Evolutionary conservation across 2,113 vertebrate genomes (phyloP), one percentile per base, ranked within the genome.

Genomic region (Mustela nigripes): DNA sequence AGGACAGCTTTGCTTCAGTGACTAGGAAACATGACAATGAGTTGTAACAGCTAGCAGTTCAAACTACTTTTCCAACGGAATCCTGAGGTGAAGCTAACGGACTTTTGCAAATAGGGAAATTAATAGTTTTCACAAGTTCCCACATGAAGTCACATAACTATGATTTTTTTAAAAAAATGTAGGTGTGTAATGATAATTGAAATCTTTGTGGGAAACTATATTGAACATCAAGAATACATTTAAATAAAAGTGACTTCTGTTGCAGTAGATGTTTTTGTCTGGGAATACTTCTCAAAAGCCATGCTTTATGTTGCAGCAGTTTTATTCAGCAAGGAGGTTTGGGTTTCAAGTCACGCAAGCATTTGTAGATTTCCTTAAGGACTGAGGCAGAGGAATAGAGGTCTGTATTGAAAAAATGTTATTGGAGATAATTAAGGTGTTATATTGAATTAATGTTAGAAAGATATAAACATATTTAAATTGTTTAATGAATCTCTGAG

Each of bases 41-140:
- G 89, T 89, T 97, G 48, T 94, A 98, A 71, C 31, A 93, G 88
- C 86, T 16, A 97, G 48, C 45, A 86, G 26, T 81, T 97, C 76
- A 87, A 98, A 97, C 92, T 85, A 76, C 7, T 91, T 97, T 94
- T 11, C 87, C 84, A 92, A 33, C 19, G 65, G 36, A 79, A 10
- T 95, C 14, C 79, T 19, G 22, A 96, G 74, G 31, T 65, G 58
- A 97, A 94, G 86, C 50, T 96, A 97, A 91, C 39, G 91, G 24
- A 58, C 73, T 90, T 81, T 79, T 86, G 93, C 85, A 97, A 95
- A 97, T 81, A 91, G 28, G 80, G 45, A 96, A 98, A 96, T 97
- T 71, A 84, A 48, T 73, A 21, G 0, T 92, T 92, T 95, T 92
- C 16, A 48, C 26, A 89, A 90, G 31, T 42, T 94, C 8, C 28